These are phyloP conservation scores for Diplazon laetatorius DNA, from an alignment of 2,888 invertebrate genomes.

Conservation along the genomic window DNA sequence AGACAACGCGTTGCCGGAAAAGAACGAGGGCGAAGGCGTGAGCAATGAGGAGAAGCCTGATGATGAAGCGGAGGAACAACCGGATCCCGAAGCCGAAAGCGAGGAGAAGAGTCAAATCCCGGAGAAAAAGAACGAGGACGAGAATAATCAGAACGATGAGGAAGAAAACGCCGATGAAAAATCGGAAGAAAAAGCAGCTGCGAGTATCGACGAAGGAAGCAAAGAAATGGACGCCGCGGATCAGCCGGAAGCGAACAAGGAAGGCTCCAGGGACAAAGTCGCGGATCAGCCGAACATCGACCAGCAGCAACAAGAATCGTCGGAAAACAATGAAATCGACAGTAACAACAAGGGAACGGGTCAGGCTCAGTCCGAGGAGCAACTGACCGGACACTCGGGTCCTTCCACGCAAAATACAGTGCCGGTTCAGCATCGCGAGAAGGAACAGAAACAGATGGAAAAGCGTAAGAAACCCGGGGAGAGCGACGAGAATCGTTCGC, in stretches of 20 bases:
- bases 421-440: slow-evolving; percentile 82
- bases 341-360: slow-evolving; percentile 88
- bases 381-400: slow-evolving; percentile 88
- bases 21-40: slow-evolving; percentile 59
- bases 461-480: slow-evolving; percentile 89
- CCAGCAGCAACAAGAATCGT: slow-evolving; percentile 81
- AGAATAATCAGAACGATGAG: slow-evolving; percentile 81
- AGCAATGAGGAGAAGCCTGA: slow-evolving; percentile 74
- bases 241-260: slow-evolving; percentile 82
- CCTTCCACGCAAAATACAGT: slow-evolving; percentile 77
- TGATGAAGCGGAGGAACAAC: slow-evolving; percentile 70
- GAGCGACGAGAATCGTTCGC: slow-evolving; percentile 89
- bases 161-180: slow-evolving; percentile 76
- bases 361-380: slow-evolving; percentile 89
- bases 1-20: slow-evolving; percentile 78
- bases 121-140: slow-evolving; percentile 82
- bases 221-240: slow-evolving; percentile 82
- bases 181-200: slow-evolving; percentile 73
- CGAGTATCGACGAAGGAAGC: slow-evolving; percentile 79
- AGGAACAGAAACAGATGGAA: slow-evolving; percentile 82
- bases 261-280: slow-evolving; percentile 81
- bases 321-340: slow-evolving; percentile 84
- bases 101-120: slow-evolving; percentile 71
- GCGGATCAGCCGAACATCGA: slow-evolving; percentile 83
- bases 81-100: slow-evolving; percentile 74